phyloP scores from a whole-genome alignment of 2,113 vertebrate species.

The Caretta caretta region DNA sequence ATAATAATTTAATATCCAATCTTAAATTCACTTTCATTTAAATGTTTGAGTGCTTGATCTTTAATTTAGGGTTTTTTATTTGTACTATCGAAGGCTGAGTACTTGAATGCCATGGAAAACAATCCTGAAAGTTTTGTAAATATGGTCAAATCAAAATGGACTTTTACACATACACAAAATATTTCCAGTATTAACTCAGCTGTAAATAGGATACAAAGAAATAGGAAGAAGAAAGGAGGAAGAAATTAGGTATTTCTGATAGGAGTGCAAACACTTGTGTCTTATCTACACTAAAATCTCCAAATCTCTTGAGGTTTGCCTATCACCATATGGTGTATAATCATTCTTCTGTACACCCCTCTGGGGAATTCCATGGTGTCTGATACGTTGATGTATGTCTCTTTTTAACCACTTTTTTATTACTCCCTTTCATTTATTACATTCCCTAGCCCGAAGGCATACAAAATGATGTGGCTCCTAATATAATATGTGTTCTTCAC shows the following conservation, averaged over 20 bases:
- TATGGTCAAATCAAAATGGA: not conserved
- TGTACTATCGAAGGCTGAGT: not conserved
- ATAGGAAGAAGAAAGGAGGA: not conserved
- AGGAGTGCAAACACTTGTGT: not conserved
- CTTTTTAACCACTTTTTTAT: not conserved
- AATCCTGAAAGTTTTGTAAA: not conserved
- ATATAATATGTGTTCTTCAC: not conserved
- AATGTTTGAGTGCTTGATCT: not conserved
- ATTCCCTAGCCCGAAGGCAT: slow-evolving; percentile 53
- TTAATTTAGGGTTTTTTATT: not conserved
- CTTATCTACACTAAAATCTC: not conserved
- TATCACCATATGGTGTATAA: not conserved
- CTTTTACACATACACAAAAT: not conserved
- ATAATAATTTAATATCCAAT: not conserved
- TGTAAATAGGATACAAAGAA: not conserved
- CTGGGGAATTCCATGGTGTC: slow-evolving; percentile 54
- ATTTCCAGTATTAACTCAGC: not conserved
- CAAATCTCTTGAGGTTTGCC: not conserved
- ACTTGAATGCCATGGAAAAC: not conserved
- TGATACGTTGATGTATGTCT: slow-evolving; percentile 36
- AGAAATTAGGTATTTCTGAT: not conserved
- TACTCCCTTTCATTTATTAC: slow-evolving; percentile 28
- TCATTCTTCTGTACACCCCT: slow-evolving; percentile 14
- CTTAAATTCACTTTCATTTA: not conserved
- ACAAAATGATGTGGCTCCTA: slow-evolving; percentile 6